A percentile compares a stretch with the other conserved stretches of the same genome.
phyloP scores from a whole-genome alignment of 2,113 vertebrate species.

The Hydropotes inermis region DNA sequence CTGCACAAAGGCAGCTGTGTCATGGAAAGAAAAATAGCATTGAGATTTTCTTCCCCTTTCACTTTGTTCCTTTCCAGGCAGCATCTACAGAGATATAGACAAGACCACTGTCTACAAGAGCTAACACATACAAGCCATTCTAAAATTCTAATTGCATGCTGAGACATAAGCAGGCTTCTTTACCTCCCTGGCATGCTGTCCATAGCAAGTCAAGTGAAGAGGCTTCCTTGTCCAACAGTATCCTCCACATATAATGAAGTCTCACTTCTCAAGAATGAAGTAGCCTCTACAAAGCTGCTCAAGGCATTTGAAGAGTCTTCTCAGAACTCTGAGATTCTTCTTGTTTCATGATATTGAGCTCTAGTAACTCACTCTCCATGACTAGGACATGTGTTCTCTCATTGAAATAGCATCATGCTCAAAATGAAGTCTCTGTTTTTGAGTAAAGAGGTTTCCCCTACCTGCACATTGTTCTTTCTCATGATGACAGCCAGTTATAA shows the following conservation, averaged over 20 bases:
- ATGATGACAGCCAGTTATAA: background rate
- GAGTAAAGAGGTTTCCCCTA: background rate
- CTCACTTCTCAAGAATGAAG: slow-evolving; percentile 76
- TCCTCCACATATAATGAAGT: slow-evolving; percentile 64
- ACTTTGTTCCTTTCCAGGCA: background rate
- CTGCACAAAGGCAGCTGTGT: background rate
- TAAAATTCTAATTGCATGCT: background rate
- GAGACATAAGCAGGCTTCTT: slow-evolving; percentile 22
- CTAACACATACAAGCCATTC: background rate
- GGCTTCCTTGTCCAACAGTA: slow-evolving; percentile 66
- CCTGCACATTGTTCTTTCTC: background rate
- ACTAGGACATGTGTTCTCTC: background rate
- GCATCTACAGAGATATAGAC: background rate
- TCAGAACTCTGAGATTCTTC: slow-evolving; percentile 62
- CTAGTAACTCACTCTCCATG: slow-evolving; percentile 28
- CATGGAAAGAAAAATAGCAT: background rate
- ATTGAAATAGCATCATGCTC: background rate
- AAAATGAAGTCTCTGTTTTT: slow-evolving; percentile 39
- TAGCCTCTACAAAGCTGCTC: slow-evolving; percentile 65
- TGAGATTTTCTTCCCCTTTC: background rate
- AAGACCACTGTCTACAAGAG: background rate
- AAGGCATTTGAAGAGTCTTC: slow-evolving; percentile 60
- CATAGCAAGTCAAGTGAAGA: slow-evolving; percentile 59
- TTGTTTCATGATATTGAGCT: slow-evolving; percentile 46
- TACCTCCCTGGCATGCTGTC: slow-evolving; percentile 49